Evolutionary conservation across 2,113 vertebrate genomes (phyloP).

Genomic region (Sclerurus mexicanus): DNA sequence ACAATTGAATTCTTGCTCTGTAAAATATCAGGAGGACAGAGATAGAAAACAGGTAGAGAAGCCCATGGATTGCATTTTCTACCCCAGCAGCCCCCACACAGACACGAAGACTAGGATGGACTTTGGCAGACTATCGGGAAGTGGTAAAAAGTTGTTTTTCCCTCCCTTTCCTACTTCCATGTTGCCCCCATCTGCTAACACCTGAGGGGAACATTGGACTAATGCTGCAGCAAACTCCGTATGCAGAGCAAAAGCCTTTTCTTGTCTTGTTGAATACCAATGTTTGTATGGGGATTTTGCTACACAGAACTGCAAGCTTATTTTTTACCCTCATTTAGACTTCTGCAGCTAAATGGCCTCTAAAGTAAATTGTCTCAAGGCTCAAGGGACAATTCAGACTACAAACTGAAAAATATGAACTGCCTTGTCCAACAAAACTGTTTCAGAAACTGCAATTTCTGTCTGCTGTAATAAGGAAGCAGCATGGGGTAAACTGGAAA

Average conservation of each 20-base stretch:
- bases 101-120: background rate
- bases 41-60: background rate
- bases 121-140: background rate
- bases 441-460: background rate
- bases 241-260: background rate
- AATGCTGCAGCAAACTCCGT: background rate
- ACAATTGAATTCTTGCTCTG: background rate
- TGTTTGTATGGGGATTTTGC: background rate
- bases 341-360: background rate
- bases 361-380: background rate
- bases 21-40: background rate
- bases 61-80: background rate
- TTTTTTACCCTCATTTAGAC: background rate
- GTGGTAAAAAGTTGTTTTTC: background rate
- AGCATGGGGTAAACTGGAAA: accelerated
- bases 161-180: background rate
- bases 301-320: background rate
- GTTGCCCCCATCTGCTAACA: background rate
- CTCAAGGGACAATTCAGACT: background rate
- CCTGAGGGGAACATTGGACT: background rate
- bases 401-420: background rate
- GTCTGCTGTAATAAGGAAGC: background rate
- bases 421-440: background rate
- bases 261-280: background rate
- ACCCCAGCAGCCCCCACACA: background rate